Conservation (phyloP, 2,888 invertebrate species). For the Caenorhabditis angaria region DNA sequence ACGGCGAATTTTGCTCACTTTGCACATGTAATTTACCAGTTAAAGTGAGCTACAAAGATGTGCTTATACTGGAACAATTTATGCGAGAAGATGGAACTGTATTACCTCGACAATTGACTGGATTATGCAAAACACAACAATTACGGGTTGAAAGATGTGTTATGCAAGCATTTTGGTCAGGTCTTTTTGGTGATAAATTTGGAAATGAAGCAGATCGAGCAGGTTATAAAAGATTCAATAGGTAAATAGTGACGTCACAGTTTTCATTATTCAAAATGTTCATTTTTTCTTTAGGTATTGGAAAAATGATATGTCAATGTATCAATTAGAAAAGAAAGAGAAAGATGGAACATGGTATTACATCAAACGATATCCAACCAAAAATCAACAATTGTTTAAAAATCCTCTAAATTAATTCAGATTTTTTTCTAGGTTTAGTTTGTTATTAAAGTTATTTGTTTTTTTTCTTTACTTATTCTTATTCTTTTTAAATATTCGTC, state of each 20-base stretch:
- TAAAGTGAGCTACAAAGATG: conserved; percentile 69
- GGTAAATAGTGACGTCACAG: too few relatives aligned
- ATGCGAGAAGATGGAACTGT: conserved; percentile 73
- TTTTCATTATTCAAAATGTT: background rate
- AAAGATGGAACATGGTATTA: conserved; percentile 68
- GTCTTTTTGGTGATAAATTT: conserved; percentile 74
- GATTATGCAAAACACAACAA: conserved; percentile 68
- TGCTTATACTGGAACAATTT: conserved; percentile 73
- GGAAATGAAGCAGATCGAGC: conserved; percentile 65
- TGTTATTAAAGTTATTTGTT: conserved; percentile 5
- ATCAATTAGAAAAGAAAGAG: conserved; percentile 59
- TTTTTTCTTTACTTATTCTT: conserved; percentile 6
- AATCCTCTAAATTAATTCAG: conserved; percentile 30
- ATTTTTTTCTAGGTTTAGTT: conserved; percentile 9
- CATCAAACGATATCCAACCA: conserved; percentile 62
- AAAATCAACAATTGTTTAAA: conserved; percentile 44
- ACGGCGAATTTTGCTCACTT: conserved; percentile 51
- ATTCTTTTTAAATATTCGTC: conserved; percentile 1
- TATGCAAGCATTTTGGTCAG: conserved; percentile 71
- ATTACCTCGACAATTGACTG: conserved; percentile 71
- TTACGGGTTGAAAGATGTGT: conserved; percentile 68
- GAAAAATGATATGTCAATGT: conserved; percentile 69
- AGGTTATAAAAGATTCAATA: conserved; percentile 69
- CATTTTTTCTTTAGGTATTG: conserved; percentile 52
- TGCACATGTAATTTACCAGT: conserved; percentile 67